These are phyloP conservation scores for Pachyrhynchus sulphureomaculatus DNA, from an alignment of 1,140 invertebrate genomes.

Conservation along the genomic window DNA sequence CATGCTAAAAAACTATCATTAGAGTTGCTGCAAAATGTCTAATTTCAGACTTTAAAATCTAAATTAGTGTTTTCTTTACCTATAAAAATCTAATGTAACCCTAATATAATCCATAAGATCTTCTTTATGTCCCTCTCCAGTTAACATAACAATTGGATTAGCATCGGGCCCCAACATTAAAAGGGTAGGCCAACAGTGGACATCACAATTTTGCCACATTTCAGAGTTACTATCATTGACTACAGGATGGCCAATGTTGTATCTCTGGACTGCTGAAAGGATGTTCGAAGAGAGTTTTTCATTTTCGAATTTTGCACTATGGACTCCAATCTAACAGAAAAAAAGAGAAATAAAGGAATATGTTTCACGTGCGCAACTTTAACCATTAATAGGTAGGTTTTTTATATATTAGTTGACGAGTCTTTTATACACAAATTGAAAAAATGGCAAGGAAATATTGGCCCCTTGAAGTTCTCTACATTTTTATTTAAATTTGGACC, in stretches of 20 bases:
- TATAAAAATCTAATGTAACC: conserved; percentile 66
- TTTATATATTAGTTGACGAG: no score
- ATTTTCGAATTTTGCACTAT: conserved; percentile 93
- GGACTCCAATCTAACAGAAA: conserved; percentile 76
- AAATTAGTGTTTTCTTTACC: conserved; percentile 31
- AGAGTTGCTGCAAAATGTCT: no score
- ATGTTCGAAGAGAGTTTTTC: conserved; percentile 82
- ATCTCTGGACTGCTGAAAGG: conserved; percentile 75
- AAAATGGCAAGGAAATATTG: no score
- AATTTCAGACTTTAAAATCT: no score
- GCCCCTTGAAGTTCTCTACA: no score
- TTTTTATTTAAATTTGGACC: no score
- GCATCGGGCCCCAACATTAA: conserved; percentile 77
- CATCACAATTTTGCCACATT: conserved; percentile 75
- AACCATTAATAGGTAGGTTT: no score
- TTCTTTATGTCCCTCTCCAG: conserved; percentile 81
- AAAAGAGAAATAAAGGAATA: no score
- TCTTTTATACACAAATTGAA: no score
- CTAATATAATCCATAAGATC: conserved; percentile 68
- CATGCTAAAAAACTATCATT: no score
- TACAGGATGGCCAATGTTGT: conserved; percentile 85
- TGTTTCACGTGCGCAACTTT: no score
- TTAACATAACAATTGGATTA: conserved; percentile 71
- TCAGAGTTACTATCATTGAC: conserved; percentile 77
- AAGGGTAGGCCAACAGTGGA: conserved; percentile 91